Base-by-base conservation (phyloP, 2,888 invertebrate species). In the Hypolimnas misippus region DNA sequence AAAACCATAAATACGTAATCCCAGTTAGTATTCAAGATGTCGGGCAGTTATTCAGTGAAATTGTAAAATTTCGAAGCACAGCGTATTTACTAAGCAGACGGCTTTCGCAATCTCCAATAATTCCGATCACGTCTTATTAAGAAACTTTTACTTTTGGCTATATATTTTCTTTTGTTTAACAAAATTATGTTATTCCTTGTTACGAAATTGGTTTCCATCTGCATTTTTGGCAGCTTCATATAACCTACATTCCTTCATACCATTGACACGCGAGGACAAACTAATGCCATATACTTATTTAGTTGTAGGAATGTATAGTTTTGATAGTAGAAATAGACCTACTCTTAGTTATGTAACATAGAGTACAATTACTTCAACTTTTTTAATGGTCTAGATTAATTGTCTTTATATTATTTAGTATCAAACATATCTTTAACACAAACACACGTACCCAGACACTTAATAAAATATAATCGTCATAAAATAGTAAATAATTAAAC, bases 31-130 rank as follows among this genome's bases (percentile, higher is more conserved):
- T 88, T 83, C 87, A 61, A 71, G 65, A 70, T 70, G 72, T 70
- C 70, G 68, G 63, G 65, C 66, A 65, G 78, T 78, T 83, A 83
- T 86, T 78, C 75, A 84, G 88, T 81, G 89, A 89, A 89, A 89
- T 84, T 86, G 84, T 84, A 74, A 76, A 86, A 87, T 88, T 87
- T 87, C 84, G 79, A 83, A 79, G 75, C 76, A 74, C 67, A 76
- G 62, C 84, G 83, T 79, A 84, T 82, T 82, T 89, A 83, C 82
- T 73, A 86, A 88, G 76, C 73, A 79, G 75, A 60, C 69, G 73
- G 74, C 87, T 89, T 89, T 89, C 89, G 89, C 83, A 84, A 86
- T 75, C 69, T 68, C 65, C 66, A 68, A 65, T 57, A 62, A 83
- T 83, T 79, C 82, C 59, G 64, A 66, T 65, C 87, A 84, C 87